Conservation (phyloP, 2,888 invertebrate species). For the Ditula angustiorana region DNA sequence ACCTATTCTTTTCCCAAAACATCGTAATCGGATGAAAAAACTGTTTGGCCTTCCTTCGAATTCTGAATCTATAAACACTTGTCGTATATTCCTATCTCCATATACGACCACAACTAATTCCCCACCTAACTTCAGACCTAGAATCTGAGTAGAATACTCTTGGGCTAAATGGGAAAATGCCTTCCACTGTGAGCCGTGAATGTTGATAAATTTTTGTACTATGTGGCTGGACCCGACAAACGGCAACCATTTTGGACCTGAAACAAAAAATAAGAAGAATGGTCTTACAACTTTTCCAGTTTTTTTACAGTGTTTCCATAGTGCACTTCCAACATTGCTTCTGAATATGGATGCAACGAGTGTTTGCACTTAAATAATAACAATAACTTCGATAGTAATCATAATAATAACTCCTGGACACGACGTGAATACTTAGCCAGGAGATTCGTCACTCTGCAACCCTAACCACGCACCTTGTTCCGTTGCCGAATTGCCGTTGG, state of each 20-base stretch:
- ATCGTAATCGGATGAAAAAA: conserved; percentile 88
- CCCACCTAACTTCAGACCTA: conserved; percentile 88
- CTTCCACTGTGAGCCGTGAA: conserved; percentile 81
- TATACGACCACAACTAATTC: conserved; percentile 87
- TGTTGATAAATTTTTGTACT: conserved; percentile 56
- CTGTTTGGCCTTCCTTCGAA: conserved; percentile 90
- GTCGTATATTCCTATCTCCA: conserved; percentile 86
- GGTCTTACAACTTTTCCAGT: too few species aligned
- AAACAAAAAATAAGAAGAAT: conserved; percentile 43
- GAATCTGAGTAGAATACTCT: conserved; percentile 86
- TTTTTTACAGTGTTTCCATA: too few species aligned
- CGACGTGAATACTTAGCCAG: too few species aligned
- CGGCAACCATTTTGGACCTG: conserved; percentile 78
- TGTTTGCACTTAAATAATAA: too few species aligned
- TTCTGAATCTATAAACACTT: conserved; percentile 86
- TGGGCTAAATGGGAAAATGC: conserved; percentile 85
- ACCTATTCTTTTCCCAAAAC: conserved; percentile 89
- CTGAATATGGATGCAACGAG: too few species aligned
- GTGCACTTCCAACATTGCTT: too few species aligned
- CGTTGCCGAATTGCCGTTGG: too few species aligned
- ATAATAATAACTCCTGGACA: too few species aligned
- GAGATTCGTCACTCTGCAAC: too few species aligned
- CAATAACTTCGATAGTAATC: too few species aligned
- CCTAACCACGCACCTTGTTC: too few species aligned
- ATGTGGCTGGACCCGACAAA: conserved; percentile 66